Conservation (phyloP, 1,140 invertebrate genomes). For the Diorhabda carinulata region DNA sequence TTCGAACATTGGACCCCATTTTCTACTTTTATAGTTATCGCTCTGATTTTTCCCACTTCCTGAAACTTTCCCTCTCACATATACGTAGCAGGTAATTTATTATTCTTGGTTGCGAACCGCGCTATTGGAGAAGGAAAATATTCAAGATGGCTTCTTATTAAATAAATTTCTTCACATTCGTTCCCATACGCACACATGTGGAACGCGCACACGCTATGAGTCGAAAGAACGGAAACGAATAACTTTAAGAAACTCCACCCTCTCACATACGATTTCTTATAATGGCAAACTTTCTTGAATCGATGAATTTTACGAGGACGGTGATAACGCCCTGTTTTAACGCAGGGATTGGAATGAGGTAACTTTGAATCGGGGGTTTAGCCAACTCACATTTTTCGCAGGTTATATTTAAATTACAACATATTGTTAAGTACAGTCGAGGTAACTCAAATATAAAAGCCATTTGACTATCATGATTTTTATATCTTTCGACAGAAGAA, state of each 20-base stretch:
- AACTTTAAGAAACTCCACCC: slow-evolving; percentile 13
- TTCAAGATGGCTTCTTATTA: slow-evolving; percentile 16
- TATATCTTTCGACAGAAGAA: too few species aligned
- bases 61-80: slow-evolving; percentile 1
- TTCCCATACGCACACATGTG: not conserved
- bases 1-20: not conserved
- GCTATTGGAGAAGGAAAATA: slow-evolving; percentile 15
- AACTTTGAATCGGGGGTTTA: too few species aligned
- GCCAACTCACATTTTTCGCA: too few species aligned
- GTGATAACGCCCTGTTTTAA: too few species aligned
- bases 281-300: not conserved
- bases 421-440: too few species aligned
- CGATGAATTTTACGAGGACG: not conserved
- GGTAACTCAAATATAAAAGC: too few species aligned
- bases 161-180: slow-evolving; percentile 17
- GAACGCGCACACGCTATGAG: not conserved
- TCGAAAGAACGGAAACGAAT: slow-evolving; percentile 6
- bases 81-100: slow-evolving; percentile 8
- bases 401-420: too few species aligned
- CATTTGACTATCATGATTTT: too few species aligned
- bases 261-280: slow-evolving; percentile 5
- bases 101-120: slow-evolving; percentile 5
- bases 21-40: slow-evolving; percentile 10
- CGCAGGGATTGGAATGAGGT: too few species aligned
- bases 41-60: slow-evolving; percentile 3